Base-by-base conservation (phyloP, 2,113 vertebrate genomes). In the Rhinogobius similis region DNA sequence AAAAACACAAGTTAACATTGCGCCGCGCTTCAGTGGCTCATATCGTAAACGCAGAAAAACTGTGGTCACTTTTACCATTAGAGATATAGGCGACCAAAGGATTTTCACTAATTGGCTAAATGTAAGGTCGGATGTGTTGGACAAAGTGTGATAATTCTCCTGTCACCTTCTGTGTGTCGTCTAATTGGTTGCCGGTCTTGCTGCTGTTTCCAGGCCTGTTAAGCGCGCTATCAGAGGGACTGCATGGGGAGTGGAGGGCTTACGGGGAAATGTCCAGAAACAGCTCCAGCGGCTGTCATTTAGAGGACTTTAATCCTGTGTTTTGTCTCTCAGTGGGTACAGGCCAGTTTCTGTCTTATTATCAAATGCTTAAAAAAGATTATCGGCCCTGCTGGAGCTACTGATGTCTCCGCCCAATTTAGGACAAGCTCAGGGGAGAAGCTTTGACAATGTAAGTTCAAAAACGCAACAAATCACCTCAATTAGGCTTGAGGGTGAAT, bases 351-450 rank as follows among this genome's bases (percentile, higher is more conserved):
- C 69, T 5, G 61, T 83, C 82, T 89, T 86, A 85, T 90, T 82
- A 86, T 82, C 75, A 80, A 87, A 84, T 75, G 68, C 78, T 84
- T 87, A 65, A 80, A 86, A 86, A 88, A 84, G 82, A 88, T 79
- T 75, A 74, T 61, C 76, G 46, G 38, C 59, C 74, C 52, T 29
- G 73, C 73, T 86, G 56, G n/a, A 43, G 41, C 77, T 84, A 86
- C 88, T 82, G 84, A 89, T 50, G 46, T 84, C 78, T 84, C 70
- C 65, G 80, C 82, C 79, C 81, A 85, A 90, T 90, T 88, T 90
- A 68, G 72, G 73, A 46, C 23, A 67, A 62, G 50, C 82, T 82
- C 83, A 21, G 21, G 82, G 79, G 89, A 56, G 73, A 65, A 26
- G 18, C 66, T 38, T 58, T 61, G 70, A 79, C 72, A 74, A 62